phyloP scores from a whole-genome alignment of 2,113 vertebrate species.

The Phaethon lepturus region DNA sequence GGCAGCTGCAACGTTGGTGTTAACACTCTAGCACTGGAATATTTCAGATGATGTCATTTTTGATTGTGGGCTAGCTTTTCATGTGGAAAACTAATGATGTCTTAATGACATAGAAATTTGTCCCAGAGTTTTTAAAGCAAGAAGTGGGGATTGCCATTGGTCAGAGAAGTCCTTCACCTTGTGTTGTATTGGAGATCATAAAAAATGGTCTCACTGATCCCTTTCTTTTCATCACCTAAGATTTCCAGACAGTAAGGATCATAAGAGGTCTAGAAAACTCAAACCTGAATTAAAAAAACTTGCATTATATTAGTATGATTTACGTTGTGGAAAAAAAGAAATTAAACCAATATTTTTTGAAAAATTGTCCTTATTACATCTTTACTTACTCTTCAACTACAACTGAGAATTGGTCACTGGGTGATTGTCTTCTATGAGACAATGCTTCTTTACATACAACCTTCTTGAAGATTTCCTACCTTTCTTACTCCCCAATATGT shows the following conservation, averaged over 20 bases:
- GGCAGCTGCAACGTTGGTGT: not conserved
- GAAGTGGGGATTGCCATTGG: fast-evolving
- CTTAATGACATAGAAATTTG: not conserved
- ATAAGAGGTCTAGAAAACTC: not conserved
- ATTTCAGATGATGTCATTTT: not conserved
- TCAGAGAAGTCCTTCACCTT: not conserved
- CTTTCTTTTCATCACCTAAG: not conserved
- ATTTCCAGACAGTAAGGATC: not conserved
- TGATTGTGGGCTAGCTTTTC: not conserved
- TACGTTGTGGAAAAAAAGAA: not conserved
- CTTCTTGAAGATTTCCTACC: not conserved
- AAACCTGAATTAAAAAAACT: not conserved
- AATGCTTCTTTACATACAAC: not conserved
- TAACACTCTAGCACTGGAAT: not conserved
- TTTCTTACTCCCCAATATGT: not conserved
- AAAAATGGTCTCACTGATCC: not conserved
- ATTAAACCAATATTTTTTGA: not conserved
- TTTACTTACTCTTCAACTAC: not conserved
- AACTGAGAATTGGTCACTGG: not conserved
- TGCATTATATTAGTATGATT: not conserved
- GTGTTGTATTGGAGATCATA: not conserved
- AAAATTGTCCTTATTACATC: not conserved
- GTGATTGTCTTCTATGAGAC: fast-evolving
- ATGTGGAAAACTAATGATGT: not conserved
- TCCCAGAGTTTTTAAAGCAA: not conserved